Evolutionary conservation across 2,797 vertebrate genomes (phyloP), one percentile per base, ranked within the genome.

Genomic region (Cynodonichthys magdalenae): DNA sequence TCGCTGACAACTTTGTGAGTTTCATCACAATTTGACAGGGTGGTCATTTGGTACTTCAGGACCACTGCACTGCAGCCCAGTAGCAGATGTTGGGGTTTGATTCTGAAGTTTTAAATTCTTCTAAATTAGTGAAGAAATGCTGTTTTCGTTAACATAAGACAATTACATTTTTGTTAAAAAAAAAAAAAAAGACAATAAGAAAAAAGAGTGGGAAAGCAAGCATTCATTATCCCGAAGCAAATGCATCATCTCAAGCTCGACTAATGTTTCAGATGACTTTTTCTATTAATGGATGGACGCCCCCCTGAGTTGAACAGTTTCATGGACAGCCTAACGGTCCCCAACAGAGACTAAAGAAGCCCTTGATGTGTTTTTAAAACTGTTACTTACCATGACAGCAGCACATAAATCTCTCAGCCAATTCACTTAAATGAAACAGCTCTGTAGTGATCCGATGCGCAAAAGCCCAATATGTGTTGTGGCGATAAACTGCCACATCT

Each of bases 21-120:
- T 66, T 81, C 62, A 62, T 69, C 78, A 50, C 55, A 48, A 27
- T 62, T 44, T 81, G 60, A 70, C 64, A 63, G 50, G 56, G 46
- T 41, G 45, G 71, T 24, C 24, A 24, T 24, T 24, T 75, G 15
- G 20, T 41, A n/a, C 31, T 34, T 11, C 8, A 12, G 53, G 67
- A 62, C 63, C 44, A 39, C 14, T 68, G 56, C 53, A 29, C 17
- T 29, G 3, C 48, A 31, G 36, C 53, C 36, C 36, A 1, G 54
- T n/a, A 52, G 56, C 39, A 39, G 10, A 39, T 39, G 2, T 14
- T 11, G 12, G 66, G 27, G 57, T 74, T 49, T 9, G n/a, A 29
- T 51, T 58, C 9, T 9, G 1, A 45, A 42, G 27, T 53, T 46
- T 27, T 19, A 20, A 27, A 54, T 42, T 24, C 9, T 39, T 34